These are phyloP conservation scores for Myotis pilosus DNA, from an alignment of 2,797 vertebrate genomes.

Conservation along the genomic window DNA sequence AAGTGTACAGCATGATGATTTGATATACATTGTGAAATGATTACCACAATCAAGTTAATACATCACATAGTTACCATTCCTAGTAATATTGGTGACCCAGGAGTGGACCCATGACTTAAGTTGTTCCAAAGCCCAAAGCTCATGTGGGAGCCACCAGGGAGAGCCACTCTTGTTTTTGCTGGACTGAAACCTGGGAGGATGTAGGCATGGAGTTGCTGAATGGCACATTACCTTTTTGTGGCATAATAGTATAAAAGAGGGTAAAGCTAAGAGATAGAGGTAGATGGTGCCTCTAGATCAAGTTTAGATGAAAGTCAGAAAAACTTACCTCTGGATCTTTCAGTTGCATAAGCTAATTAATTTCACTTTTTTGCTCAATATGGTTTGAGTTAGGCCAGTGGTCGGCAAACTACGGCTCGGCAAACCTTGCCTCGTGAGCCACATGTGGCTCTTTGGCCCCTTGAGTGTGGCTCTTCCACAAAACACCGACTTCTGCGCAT, in stretches of 20 bases:
- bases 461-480: no score
- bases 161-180: background rate
- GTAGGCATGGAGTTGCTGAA: background rate
- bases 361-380: background rate
- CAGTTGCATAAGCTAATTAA: background rate
- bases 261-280: background rate
- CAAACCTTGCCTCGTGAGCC: no score
- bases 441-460: no score
- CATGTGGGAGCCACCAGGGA: background rate
- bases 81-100: background rate
- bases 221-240: background rate
- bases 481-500: no score
- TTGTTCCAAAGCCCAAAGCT: background rate
- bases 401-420: no score
- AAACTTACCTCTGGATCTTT: background rate
- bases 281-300: background rate
- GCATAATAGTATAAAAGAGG: background rate
- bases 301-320: background rate
- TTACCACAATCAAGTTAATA: background rate
- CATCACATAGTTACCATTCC: background rate
- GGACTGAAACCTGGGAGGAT: background rate
- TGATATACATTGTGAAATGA: background rate
- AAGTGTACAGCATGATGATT: background rate
- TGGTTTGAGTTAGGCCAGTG: background rate
- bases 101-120: background rate